Percentiles rank a stretch among this genome's conserved stretches.
Conservation (phyloP, 1,140 invertebrate species). For the Diorhabda carinulata region DNA sequence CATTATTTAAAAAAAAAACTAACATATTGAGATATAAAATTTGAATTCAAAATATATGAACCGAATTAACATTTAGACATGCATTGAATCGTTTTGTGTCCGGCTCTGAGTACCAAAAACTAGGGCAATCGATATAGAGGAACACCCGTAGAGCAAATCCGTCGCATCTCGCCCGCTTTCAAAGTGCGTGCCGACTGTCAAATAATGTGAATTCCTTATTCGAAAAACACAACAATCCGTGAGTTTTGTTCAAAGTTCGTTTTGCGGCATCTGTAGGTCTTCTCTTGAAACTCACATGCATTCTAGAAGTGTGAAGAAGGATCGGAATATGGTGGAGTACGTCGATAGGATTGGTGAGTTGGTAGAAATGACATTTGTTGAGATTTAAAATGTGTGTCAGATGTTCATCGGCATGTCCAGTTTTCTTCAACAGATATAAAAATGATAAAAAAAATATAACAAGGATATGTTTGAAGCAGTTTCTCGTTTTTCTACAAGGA, state of each 20-base stretch:
- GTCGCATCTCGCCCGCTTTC: conserved; percentile 25
- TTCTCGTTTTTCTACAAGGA: too few species aligned
- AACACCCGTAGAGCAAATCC: conserved; percentile 31
- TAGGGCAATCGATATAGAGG: conserved; percentile 44
- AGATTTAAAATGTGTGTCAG: background rate
- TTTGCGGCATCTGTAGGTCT: conserved; percentile 18
- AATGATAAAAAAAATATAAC: too few species aligned
- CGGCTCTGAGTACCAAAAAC: conserved; percentile 32
- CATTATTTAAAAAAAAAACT: too few species aligned
- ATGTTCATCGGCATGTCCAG: conserved; percentile 8
- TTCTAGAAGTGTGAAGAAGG: conserved; percentile 8
- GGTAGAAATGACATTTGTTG: background rate
- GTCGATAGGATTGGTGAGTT: conserved; percentile 42
- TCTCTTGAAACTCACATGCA: conserved; percentile 3
- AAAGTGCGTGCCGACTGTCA: conserved; percentile 29
- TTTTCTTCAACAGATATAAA: too few species aligned
- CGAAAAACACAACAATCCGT: conserved; percentile 33
- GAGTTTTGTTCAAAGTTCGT: conserved; percentile 8
- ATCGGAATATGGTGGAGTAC: conserved; percentile 35
- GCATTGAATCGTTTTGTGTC: conserved; percentile 13
- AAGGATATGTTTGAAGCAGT: too few species aligned
- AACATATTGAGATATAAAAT: too few species aligned
- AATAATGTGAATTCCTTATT: conserved; percentile 30
- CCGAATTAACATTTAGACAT: too few species aligned
- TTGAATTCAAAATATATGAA: too few species aligned